phyloP scores from a whole-genome alignment of 2,797 vertebrate species.

The Pseudomugil gertrudae region DNA sequence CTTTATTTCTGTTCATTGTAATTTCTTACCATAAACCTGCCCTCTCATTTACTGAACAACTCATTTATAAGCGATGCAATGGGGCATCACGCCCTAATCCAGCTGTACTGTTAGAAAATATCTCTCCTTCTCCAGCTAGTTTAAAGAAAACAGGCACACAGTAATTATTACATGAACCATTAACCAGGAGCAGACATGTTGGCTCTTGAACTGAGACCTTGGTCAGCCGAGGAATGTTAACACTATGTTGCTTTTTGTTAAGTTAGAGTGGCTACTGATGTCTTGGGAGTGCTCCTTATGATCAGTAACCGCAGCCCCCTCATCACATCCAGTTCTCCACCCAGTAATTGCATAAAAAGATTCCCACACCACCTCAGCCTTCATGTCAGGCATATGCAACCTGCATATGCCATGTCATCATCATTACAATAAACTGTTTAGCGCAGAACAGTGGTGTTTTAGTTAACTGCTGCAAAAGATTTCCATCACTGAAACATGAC shows the following conservation, averaged over 20 bases:
- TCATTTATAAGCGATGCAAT: neutral
- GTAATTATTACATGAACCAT: conserved; percentile 58
- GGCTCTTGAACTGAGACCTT: conserved; percentile 71
- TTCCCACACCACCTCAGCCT: conserved; percentile 48
- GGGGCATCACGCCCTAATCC: neutral
- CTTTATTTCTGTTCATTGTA: neutral
- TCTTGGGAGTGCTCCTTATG: conserved; percentile 71
- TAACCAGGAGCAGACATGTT: conserved; percentile 71
- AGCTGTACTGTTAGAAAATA: conserved; percentile 17
- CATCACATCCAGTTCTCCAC: conserved; percentile 51
- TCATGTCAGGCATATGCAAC: conserved; percentile 9
- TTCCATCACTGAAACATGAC: neutral
- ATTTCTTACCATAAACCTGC: neutral
- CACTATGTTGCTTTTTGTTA: conserved; percentile 69
- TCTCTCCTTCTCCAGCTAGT: neutral
- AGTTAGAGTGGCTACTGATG: conserved; percentile 60
- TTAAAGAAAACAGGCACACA: conserved; percentile 21
- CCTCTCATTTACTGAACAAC: neutral
- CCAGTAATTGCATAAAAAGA: conserved; percentile 42
- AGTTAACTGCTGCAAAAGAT: neutral
- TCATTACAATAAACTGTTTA: conserved; percentile 10
- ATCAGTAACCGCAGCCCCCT: conserved; percentile 62
- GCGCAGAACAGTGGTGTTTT: neutral
- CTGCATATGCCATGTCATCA: conserved; percentile 7
- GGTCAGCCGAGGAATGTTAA: conserved; percentile 82